Base-by-base conservation (phyloP, 1,140 invertebrate genomes). In the Heterodera carotae region DNA sequence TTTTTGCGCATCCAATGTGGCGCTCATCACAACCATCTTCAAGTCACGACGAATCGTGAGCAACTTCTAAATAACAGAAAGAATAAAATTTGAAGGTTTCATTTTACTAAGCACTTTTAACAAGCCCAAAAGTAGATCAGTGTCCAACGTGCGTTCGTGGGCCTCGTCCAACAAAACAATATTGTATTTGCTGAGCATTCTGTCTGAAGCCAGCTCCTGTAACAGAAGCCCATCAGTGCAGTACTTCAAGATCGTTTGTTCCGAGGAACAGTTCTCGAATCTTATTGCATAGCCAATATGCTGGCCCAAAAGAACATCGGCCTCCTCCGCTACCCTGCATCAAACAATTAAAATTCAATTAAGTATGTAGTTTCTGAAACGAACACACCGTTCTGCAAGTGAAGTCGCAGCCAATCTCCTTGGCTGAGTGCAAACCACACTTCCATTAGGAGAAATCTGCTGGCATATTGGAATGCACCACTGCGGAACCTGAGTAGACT, bases 171-270 rank as follows among this genome's bases (percentile, higher is more conserved):
- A 91, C 78, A 98, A 94, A 27, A 99, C 92, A 0, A 94, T 94
- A 8, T 34, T 70, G 89, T 98, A 99, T 80, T 93, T 93, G 25
- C 89, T 92, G 0, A 98, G 88, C 6, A 95, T 88, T 85, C 95
- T 94, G 88, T 98, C 94, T 90, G 91, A 85, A 77, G 89, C 85
- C 56, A 91, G 86, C 87, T 91, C 91, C 89, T 96, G 96, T 3
- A 99, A 88, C 6, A 99, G 89, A 4, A 99, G 94, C 89, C 96
- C 97, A 89, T 99, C 96, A n/a, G 97, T 99, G 94, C 98, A 96
- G 87, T 98, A 98, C 39, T 12, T 43, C 39, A 43, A 43, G 7
- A 10, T 43, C 1, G 96, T 98, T 8, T 64, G 59, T 8, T 80
- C 22, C n/a, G 25, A 36, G 2, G 92, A 92, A 84, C 92, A 92